Evolutionary conservation across 2,888 invertebrate genomes (phyloP).

Genomic region (Caenorhabditis sp.): DNA sequence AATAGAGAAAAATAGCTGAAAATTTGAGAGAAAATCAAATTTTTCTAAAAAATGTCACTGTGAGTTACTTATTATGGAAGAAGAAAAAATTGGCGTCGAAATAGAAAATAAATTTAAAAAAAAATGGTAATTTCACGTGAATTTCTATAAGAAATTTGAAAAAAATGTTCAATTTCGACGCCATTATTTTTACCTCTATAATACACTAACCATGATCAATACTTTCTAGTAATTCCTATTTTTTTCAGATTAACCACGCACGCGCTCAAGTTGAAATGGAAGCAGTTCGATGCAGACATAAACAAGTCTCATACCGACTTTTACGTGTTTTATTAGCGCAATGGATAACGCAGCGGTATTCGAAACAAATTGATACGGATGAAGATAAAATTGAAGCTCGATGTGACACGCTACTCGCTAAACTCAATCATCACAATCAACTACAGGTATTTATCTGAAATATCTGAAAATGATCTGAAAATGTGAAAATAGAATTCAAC

Average conservation of each 20-base stretch:
- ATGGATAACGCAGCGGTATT: constrained; percentile 41
- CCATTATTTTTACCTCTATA: no score
- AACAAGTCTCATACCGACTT: constrained; percentile 32
- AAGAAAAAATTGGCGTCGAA: no score
- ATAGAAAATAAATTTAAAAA: no score
- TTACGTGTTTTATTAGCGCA: constrained; percentile 43
- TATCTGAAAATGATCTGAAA: neutral
- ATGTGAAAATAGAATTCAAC: no score
- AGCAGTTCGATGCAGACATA: constrained; percentile 23
- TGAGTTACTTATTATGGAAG: no score
- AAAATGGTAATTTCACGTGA: no score
- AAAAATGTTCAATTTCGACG: no score
- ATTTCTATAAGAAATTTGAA: no score
- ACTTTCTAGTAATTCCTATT: neutral
- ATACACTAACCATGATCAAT: no score
- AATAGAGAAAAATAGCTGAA: no score
- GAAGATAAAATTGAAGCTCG: constrained; percentile 80
- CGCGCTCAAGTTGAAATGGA: constrained; percentile 23
- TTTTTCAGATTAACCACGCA: constrained; percentile 21
- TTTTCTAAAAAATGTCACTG: no score
- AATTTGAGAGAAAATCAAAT: no score
- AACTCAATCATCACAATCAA: constrained; percentile 88
- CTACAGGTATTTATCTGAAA: constrained; percentile 78
- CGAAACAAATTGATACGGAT: constrained; percentile 43
- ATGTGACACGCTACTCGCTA: constrained; percentile 84